These are phyloP conservation scores for Chrysolina oricalcia DNA, from an alignment of 2,888 invertebrate species.

Conservation along the genomic window DNA sequence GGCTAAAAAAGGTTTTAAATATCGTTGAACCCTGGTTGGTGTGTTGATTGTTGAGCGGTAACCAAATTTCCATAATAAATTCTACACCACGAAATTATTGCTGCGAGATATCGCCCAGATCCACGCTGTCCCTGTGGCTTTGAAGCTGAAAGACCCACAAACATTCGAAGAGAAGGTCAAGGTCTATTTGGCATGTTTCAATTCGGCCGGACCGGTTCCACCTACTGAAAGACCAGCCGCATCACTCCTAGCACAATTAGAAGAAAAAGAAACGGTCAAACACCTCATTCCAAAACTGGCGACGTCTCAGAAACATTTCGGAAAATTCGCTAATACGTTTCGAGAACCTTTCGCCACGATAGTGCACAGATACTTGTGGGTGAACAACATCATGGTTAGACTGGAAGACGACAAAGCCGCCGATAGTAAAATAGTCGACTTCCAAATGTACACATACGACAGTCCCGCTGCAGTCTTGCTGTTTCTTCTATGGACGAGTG, in stretches of 20 bases:
- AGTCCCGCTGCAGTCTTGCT: constrained; percentile 57
- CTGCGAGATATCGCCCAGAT: constrained; percentile 73
- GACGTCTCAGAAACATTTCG: constrained; percentile 22
- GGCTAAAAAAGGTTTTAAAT: too few species aligned
- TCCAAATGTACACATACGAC: constrained; percentile 56
- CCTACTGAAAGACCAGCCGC: not conserved
- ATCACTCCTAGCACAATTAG: not conserved
- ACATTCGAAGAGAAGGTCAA: too few species aligned
- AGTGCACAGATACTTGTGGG: constrained; percentile 76
- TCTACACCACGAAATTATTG: too few species aligned
- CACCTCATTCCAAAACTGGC: constrained; percentile 27
- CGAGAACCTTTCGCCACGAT: constrained; percentile 73
- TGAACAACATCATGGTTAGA: constrained; percentile 76
- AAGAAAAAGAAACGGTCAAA: constrained; percentile 19
- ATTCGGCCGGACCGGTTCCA: too few species aligned
- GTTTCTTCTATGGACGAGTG: constrained; percentile 60
- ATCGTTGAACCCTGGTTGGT: too few species aligned
- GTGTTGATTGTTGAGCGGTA: too few species aligned
- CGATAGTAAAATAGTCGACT: constrained; percentile 58
- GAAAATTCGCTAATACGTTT: not conserved
- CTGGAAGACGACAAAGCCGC: constrained; percentile 57
- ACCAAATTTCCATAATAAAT: too few species aligned
- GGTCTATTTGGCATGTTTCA: too few species aligned
- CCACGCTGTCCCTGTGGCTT: constrained; percentile 74
- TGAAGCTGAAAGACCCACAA: constrained; percentile 68